Conservation (phyloP, 2,797 vertebrate genomes). For the Melanitta fusca region DNA sequence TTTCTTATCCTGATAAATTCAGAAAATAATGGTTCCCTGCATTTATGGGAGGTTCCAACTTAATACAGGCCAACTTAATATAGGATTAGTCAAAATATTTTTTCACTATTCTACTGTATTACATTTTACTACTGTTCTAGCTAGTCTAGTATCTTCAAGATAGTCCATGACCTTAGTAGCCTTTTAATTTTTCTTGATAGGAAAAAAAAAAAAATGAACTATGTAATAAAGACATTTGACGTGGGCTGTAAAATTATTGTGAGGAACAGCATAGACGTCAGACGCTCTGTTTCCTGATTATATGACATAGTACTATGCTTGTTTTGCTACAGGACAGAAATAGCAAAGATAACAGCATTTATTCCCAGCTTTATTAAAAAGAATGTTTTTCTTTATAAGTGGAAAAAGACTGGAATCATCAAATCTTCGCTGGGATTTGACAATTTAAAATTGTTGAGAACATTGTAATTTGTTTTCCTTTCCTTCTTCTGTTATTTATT, state of each 20-base stretch:
- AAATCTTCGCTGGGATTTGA: neutral
- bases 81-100: neutral
- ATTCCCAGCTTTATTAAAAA: neutral
- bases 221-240: neutral
- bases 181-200: neutral
- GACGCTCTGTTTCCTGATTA: neutral
- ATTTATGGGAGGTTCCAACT: neutral
- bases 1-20: neutral
- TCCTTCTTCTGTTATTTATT: neutral
- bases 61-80: neutral
- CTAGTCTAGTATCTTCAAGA: neutral
- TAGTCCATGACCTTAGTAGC: neutral
- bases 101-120: neutral
- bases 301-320: neutral
- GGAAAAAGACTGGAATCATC: neutral
- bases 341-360: neutral
- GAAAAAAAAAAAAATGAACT: neutral
- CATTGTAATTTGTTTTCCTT: neutral
- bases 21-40: neutral
- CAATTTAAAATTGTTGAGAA: neutral
- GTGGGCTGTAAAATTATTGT: neutral
- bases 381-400: accelerated
- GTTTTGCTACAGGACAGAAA: neutral
- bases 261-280: neutral
- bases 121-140: neutral